phyloP scores from a whole-genome alignment of 2,888 invertebrate genomes.

The Dasysyrphus albostriatus region DNA sequence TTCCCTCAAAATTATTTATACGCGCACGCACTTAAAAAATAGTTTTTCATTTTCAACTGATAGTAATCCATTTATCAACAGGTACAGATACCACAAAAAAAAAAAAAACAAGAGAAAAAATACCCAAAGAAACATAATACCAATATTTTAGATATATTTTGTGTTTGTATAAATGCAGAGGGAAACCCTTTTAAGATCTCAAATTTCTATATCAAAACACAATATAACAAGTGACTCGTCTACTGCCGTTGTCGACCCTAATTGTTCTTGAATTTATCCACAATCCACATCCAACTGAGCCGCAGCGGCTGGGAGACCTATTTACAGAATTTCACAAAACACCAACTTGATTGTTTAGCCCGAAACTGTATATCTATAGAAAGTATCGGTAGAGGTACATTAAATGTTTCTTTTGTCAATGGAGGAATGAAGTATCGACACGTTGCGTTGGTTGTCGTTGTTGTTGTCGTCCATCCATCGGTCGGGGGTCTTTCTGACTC shows the following conservation, averaged over 20 bases:
- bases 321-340: slow-evolving; percentile 22
- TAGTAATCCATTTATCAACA: slow-evolving; percentile 39
- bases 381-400: background rate
- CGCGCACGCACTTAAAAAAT: slow-evolving; percentile 35
- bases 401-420: slow-evolving; percentile 35
- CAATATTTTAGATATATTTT: slow-evolving; percentile 19
- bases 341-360: background rate
- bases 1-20: slow-evolving; percentile 18
- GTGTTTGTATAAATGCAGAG: background rate
- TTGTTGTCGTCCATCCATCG: slow-evolving; percentile 7
- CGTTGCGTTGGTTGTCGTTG: background rate
- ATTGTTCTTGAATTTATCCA: slow-evolving; percentile 39
- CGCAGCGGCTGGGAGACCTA: slow-evolving; percentile 30
- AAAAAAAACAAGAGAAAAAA: slow-evolving; percentile 1
- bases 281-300: slow-evolving; percentile 20
- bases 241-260: slow-evolving; percentile 5
- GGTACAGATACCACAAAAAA: slow-evolving; percentile 5
- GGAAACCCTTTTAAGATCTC: slow-evolving; percentile 40
- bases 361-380: background rate
- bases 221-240: slow-evolving; percentile 42
- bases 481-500: slow-evolving; percentile 23
- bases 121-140: slow-evolving; percentile 26
- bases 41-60: slow-evolving; percentile 35
- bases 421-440: slow-evolving; percentile 41
- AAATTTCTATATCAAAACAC: slow-evolving; percentile 36